A percentile compares a stretch with the other conserved stretches of the same genome.
Evolutionary conservation across 1,140 invertebrate genomes (phyloP).

Genomic region (Trichonephila clavata): DNA sequence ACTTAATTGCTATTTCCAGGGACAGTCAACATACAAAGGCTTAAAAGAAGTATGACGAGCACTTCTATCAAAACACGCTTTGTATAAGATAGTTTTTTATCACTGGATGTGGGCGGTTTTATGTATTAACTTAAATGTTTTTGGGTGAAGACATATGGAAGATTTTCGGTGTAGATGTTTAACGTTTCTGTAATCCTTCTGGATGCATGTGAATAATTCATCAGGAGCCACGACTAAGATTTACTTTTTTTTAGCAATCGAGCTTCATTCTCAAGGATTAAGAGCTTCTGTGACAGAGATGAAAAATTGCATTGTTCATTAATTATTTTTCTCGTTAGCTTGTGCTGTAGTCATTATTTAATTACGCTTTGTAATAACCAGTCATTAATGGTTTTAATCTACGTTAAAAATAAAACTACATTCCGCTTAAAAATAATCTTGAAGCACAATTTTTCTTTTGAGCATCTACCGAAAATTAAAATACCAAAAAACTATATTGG

Average conservation of each 20-base stretch:
- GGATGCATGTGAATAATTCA: not conserved
- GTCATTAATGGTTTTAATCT: too few species aligned
- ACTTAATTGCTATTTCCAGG: slow-evolving; percentile 38
- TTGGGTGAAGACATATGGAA: not conserved
- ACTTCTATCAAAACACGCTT: slow-evolving; percentile 20
- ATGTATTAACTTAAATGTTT: slow-evolving; percentile 6
- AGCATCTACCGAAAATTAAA: too few species aligned
- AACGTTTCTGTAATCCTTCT: not conserved
- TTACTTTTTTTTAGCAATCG: not conserved
- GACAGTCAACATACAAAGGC: slow-evolving; percentile 20
- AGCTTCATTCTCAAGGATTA: not conserved
- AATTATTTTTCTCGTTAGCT: too few species aligned
- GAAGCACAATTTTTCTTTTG: too few species aligned
- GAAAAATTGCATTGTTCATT: not conserved
- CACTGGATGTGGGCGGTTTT: slow-evolving; percentile 20
- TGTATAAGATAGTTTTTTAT: not conserved
- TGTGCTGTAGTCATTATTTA: too few species aligned
- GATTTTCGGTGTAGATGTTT: not conserved
- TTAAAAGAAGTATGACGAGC: slow-evolving; percentile 14
- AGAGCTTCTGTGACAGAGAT: not conserved
- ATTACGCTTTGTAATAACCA: too few species aligned
- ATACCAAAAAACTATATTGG: too few species aligned
- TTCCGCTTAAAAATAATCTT: too few species aligned
- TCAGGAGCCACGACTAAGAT: not conserved
- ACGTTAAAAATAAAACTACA: too few species aligned